These are phyloP conservation scores for Stichopus chloronotus DNA, from an alignment of 35 echinoderm and acorn worm genomes.

Conservation along the genomic window DNA sequence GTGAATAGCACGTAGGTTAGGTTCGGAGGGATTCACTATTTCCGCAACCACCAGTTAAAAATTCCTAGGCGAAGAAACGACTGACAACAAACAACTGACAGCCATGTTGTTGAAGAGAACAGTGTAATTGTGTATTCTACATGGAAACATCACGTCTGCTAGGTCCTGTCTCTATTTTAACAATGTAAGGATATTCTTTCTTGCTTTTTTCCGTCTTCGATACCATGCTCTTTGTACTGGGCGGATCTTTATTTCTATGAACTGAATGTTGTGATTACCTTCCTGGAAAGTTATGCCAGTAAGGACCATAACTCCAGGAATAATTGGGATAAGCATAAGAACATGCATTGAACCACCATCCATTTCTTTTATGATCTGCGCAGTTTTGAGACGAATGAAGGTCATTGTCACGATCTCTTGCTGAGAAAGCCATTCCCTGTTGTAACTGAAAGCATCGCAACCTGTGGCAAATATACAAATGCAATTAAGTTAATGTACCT, in stretches of 20 bases:
- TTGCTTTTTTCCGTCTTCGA: no score
- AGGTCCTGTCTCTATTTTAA: no score
- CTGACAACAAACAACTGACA: no score
- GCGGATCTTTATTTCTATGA: neutral
- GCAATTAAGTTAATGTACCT: no score
- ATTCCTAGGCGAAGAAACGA: no score
- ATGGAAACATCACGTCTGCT: no score
- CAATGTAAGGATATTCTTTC: no score
- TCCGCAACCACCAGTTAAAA: no score
- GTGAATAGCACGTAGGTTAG: no score
- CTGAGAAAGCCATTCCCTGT: conserved; percentile 11
- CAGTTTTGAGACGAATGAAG: neutral
- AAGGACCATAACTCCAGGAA: neutral
- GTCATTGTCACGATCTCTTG: conserved; percentile 9
- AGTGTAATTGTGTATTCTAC: no score
- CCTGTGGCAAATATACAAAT: neutral
- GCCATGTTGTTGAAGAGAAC: no score
- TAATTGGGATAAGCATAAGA: neutral
- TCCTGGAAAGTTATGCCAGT: conserved; percentile 4
- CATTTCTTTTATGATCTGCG: neutral
- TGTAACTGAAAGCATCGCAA: neutral
- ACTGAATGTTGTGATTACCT: neutral
- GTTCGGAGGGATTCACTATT: no score
- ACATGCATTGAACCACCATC: neutral
- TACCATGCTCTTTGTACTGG: neutral